Conservation (phyloP, 1,140 invertebrate genomes). For the Neodiprion virginianus region DNA sequence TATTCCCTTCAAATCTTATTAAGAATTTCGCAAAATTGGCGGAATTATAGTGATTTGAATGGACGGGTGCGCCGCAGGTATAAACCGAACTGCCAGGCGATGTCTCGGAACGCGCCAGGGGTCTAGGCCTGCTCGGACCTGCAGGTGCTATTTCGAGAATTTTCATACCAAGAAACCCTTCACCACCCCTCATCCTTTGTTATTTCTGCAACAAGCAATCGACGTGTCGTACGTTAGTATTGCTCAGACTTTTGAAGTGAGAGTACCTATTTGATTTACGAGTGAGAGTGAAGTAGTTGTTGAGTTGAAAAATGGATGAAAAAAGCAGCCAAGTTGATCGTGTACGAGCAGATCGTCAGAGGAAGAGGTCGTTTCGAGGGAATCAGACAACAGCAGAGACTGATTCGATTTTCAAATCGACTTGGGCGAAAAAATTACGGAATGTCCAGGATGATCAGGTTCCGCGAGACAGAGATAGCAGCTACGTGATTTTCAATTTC, state of each 20-base stretch:
- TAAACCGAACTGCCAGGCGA: background rate
- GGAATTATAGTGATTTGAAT: constrained; percentile 10
- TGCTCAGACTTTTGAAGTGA: background rate
- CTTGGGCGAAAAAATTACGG: background rate
- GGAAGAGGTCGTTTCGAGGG: background rate
- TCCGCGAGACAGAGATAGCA: constrained; percentile 2
- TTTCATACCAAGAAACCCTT: background rate
- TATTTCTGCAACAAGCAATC: background rate
- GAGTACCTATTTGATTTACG: constrained; percentile 1
- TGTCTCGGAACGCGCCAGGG: background rate
- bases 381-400: background rate
- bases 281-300: constrained; percentile 9
- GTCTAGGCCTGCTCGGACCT: background rate
- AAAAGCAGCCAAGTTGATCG: constrained; percentile 1
- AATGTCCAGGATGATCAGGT: background rate
- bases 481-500: background rate
- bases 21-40: constrained; percentile 8
- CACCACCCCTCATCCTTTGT: constrained; percentile 6
- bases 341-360: background rate
- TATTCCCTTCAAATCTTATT: constrained; percentile 10
- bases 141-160: constrained; percentile 9
- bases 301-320: background rate
- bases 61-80: constrained; percentile 6
- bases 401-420: background rate
- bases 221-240: background rate